A percentile compares a stretch with the other conserved stretches of the same genome.
Evolutionary conservation across 2,888 invertebrate species (phyloP).

Genomic region (Macaria liturata): DNA sequence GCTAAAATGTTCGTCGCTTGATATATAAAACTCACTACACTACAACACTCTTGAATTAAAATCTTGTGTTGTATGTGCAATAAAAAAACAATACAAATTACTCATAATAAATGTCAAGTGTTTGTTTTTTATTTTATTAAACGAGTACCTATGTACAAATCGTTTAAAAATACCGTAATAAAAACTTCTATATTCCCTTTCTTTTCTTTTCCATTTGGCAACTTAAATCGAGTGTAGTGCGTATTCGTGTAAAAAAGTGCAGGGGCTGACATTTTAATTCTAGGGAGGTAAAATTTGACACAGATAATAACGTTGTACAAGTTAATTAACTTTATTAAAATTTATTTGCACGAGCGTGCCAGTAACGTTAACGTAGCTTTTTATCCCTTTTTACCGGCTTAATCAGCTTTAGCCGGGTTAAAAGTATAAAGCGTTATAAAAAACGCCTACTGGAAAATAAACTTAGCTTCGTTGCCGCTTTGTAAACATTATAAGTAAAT

Average conservation of each 20-base stretch:
- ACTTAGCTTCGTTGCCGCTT: constrained; percentile 25
- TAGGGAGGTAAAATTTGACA: constrained; percentile 62
- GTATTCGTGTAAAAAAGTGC: constrained; percentile 39
- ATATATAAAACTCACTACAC: no score
- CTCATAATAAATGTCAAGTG: no score
- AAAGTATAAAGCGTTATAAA: constrained; percentile 35
- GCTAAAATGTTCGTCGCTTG: no score
- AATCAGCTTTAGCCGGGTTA: constrained; percentile 44
- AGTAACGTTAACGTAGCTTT: constrained; percentile 46
- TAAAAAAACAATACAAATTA: no score
- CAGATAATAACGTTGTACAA: constrained; percentile 71
- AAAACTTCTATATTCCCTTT: background rate
- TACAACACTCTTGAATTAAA: no score
- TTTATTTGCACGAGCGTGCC: constrained; percentile 72
- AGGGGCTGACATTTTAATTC: constrained; percentile 61
- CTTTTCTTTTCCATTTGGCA: background rate
- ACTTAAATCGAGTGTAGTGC: constrained; percentile 4
- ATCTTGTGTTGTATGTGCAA: no score
- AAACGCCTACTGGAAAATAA: constrained; percentile 14
- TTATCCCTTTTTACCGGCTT: constrained; percentile 52
- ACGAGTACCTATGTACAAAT: no score
- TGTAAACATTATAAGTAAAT: no score
- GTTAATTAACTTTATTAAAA: constrained; percentile 81
- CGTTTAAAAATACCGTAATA: no score
- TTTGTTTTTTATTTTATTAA: no score